A percentile compares a stretch with the other conserved stretches of the same genome.
Conservation (phyloP, 2,888 invertebrate species). For the Drosophila quinaria region DNA sequence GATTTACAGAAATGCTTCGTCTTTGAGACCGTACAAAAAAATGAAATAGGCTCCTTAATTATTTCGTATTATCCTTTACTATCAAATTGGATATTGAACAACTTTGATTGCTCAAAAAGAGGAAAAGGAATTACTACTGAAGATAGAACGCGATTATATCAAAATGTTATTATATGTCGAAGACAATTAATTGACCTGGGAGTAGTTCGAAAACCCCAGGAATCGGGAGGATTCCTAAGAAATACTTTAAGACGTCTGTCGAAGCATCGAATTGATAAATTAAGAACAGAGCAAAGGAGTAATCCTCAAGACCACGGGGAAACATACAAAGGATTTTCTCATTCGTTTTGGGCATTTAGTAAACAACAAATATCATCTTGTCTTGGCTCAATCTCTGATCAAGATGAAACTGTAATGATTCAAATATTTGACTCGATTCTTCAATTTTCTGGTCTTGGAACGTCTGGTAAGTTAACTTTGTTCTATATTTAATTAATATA, state of each 20-base stretch:
- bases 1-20: conserved; percentile 93
- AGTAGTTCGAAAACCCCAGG: conserved; percentile 92
- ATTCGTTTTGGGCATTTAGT: conserved; percentile 96
- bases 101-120: conserved; percentile 88
- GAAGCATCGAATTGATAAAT: conserved; percentile 93
- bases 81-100: conserved; percentile 93
- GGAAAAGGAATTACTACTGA: conserved; percentile 93
- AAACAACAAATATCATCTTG: conserved; percentile 92
- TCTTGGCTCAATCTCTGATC: conserved; percentile 93
- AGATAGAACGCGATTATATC: conserved; percentile 94
- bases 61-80: conserved; percentile 95
- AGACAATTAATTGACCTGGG: conserved; percentile 94
- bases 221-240: conserved; percentile 94
- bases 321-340: conserved; percentile 94
- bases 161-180: conserved; percentile 93
- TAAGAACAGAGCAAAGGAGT: conserved; percentile 89
- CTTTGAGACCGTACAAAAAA: conserved; percentile 95
- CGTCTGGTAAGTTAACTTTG: conserved; percentile 86
- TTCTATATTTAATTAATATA: background rate
- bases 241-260: conserved; percentile 95
- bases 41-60: conserved; percentile 96
- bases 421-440: conserved; percentile 96
- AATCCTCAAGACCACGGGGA: conserved; percentile 91
- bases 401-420: conserved; percentile 94
- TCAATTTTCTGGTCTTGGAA: conserved; percentile 94